These are phyloP conservation scores for Caenorhabditis panamensis DNA, from an alignment of 2,888 invertebrate species.

Conservation along the genomic window DNA sequence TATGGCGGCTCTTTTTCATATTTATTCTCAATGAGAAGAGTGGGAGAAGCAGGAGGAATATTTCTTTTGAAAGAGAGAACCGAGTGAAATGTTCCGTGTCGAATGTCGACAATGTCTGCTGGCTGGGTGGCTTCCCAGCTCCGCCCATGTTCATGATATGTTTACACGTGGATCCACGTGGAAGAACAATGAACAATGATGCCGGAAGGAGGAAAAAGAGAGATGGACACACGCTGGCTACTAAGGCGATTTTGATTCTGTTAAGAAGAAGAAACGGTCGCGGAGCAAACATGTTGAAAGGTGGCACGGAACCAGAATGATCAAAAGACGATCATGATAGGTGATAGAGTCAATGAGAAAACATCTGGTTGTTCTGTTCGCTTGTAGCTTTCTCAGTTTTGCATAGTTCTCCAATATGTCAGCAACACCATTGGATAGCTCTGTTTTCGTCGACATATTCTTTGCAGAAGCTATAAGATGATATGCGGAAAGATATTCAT, in stretches of 20 bases:
- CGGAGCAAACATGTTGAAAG: conserved; percentile 42
- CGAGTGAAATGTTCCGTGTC: conserved; percentile 3
- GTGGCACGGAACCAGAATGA: conserved; percentile 7
- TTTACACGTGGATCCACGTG: conserved; percentile 27
- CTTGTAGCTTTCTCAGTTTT: no score
- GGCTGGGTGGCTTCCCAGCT: neutral
- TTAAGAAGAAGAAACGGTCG: conserved; percentile 11
- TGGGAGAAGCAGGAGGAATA: neutral
- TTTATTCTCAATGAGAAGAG: conserved; percentile 10
- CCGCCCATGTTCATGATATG: conserved; percentile 39
- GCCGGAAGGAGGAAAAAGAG: conserved; percentile 32
- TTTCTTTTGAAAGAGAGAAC: neutral
- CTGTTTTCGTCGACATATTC: no score
- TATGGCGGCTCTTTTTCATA: conserved; percentile 4
- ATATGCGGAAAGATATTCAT: no score
- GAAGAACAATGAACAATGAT: conserved; percentile 21
- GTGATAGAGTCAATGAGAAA: neutral
- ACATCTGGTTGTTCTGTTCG: no score
- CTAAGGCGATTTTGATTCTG: conserved; percentile 25
- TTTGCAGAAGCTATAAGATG: no score
- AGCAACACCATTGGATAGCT: no score
- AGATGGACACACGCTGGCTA: neutral
- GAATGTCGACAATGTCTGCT: conserved; percentile 11
- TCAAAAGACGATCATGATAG: conserved; percentile 1
- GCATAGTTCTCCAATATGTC: no score